Base-by-base conservation (phyloP, 2,113 vertebrate genomes). In the Chauna torquata region DNA sequence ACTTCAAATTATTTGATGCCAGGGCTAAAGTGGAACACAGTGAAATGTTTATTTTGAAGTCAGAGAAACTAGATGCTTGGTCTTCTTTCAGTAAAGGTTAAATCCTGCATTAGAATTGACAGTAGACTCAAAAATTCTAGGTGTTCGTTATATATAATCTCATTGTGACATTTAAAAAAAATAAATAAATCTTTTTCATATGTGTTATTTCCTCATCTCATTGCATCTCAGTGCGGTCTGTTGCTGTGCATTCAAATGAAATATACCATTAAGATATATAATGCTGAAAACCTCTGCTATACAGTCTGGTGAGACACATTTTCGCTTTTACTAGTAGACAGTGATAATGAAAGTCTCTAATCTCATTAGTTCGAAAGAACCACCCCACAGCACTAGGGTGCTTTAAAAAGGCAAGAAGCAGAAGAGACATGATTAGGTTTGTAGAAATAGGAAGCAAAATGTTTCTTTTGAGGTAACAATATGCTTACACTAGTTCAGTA, bases 341-440 rank as follows among this genome's bases (percentile, higher is more conserved):
- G 80, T 72, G 72, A 65, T 94, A 90, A 90, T 9, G 1, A 77
- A 75, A 86, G 44, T 90, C 95, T 93, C 88, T 92, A 89, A 94
- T 94, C 95, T 94, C 92, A 92, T 94, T 94, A 92, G 72, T 91
- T 96, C 1, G 4, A 45, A 91, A 91, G 76, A 96, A 91, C 61
- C 66, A 91, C 27, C 49, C 49, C n/a, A 9, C 76, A 91, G 62
- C 86, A 59, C 70, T 89, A 61, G 61, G 44, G 34, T 94, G 61
- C 86, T 91, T 81, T 94, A 68, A 84, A 95, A 91, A 94, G 82
- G 57, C 81, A 82, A 80, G 45, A 76, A 68, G 25, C 75, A 91
- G 62, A 89, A 87, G 61, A 94, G 80, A 44, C 32, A 24, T 80
- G 20, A 89, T 96, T 82, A 82, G 79, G n/a, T 94, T 92, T 57